Conservation (phyloP, 2,797 vertebrate species). For the Odontamblyopus rebecca region DNA sequence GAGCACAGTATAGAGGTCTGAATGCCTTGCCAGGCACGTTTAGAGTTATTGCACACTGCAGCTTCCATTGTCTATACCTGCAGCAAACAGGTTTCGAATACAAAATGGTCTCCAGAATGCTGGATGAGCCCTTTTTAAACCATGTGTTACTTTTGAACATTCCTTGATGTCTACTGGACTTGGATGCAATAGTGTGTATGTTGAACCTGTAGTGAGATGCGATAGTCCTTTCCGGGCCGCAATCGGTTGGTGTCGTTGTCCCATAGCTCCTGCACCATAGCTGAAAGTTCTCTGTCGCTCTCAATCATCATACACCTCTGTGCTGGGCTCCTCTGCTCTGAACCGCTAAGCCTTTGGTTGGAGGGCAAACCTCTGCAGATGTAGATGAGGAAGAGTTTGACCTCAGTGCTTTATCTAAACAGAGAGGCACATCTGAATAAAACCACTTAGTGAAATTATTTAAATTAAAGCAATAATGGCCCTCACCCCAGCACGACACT, state of each 20-base stretch:
- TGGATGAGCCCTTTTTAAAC: no score
- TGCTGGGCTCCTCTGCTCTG: conserved; percentile 9
- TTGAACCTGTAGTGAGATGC: conserved; percentile 80
- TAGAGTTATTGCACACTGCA: no score
- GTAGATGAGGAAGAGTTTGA: not conserved
- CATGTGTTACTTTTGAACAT: no score
- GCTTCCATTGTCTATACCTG: no score
- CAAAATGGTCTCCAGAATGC: no score
- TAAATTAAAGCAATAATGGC: no score
- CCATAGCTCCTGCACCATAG: conserved; percentile 80
- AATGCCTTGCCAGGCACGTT: no score
- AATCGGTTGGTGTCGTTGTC: conserved; percentile 81
- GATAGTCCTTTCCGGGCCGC: conserved; percentile 79
- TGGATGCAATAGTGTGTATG: no score
- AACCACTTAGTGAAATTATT: not conserved
- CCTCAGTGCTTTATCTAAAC: not conserved
- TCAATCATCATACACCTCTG: conserved; percentile 65
- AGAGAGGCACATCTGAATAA: not conserved
- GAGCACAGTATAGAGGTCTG: no score
- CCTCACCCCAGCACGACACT: no score
- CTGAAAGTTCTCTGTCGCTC: conserved; percentile 75
- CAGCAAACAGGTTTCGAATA: no score
- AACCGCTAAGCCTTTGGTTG: not conserved
- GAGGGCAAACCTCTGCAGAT: not conserved
- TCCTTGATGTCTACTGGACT: no score